phyloP scores from a whole-genome alignment of 2,888 invertebrate species.

The Drosophila colorata region DNA sequence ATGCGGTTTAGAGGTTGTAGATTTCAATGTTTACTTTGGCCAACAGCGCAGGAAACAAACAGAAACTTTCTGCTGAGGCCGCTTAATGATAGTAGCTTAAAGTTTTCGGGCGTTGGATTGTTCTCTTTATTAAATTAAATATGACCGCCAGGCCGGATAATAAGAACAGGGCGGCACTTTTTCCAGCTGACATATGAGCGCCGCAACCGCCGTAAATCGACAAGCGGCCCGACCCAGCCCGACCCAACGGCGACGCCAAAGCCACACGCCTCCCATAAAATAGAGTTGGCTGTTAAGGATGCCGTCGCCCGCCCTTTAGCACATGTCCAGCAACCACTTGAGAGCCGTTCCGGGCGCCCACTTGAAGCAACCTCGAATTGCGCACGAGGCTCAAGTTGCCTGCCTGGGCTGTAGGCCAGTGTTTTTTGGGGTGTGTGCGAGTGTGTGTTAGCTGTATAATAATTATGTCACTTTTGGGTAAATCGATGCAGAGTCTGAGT shows the following conservation, averaged over 20 bases:
- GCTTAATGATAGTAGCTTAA: constrained; percentile 69
- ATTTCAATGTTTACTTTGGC: constrained; percentile 78
- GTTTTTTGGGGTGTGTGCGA: constrained; percentile 10
- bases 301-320: constrained; percentile 32
- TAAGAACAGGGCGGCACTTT: constrained; percentile 17
- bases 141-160: constrained; percentile 24
- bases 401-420: not conserved
- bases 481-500: constrained; percentile 54
- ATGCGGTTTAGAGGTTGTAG: constrained; percentile 70
- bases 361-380: constrained; percentile 38
- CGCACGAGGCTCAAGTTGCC: constrained; percentile 40
- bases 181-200: constrained; percentile 57
- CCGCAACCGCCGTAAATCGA: constrained; percentile 59
- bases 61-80: constrained; percentile 60
- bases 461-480: constrained; percentile 73
- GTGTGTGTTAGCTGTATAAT: constrained; percentile 61
- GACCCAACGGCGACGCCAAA: constrained; percentile 35
- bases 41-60: constrained; percentile 36
- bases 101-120: constrained; percentile 49
- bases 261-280: constrained; percentile 66
- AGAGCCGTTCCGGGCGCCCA: constrained; percentile 40
- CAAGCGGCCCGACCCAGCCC: not conserved
- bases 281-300: constrained; percentile 29
- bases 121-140: constrained; percentile 73
- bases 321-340: constrained; percentile 67